A percentile compares a stretch with the other conserved stretches of the same genome.
Evolutionary conservation across 2,797 vertebrate genomes (phyloP).

Genomic region (Thaleichthys pacificus): DNA sequence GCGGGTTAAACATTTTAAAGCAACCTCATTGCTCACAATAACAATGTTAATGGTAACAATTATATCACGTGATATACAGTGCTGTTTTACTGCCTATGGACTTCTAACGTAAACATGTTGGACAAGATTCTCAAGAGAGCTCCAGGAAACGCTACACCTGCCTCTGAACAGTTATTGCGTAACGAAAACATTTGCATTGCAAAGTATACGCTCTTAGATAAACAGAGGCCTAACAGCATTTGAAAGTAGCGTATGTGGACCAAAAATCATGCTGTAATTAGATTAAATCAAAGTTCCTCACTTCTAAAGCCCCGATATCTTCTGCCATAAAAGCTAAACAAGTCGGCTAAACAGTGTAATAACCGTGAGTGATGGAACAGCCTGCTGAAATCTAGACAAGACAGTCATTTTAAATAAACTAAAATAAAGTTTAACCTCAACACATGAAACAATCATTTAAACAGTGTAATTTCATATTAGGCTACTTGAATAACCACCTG

Average conservation of each 20-base stretch:
- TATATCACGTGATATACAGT: background rate
- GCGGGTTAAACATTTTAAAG: background rate
- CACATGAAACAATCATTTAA: background rate
- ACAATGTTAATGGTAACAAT: background rate
- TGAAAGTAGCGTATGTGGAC: background rate
- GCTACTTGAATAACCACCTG: background rate
- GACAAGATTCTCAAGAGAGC: slow-evolving; percentile 25
- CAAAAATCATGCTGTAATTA: slow-evolving; percentile 2
- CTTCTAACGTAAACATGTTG: slow-evolving; percentile 3
- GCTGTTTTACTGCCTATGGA: too few species aligned
- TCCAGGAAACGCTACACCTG: slow-evolving; percentile 48
- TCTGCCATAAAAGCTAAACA: too few species aligned
- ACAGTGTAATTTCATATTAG: too few species aligned
- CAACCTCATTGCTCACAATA: background rate
- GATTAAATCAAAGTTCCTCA: slow-evolving; percentile 40
- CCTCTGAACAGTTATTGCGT: slow-evolving; percentile 25
- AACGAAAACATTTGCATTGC: slow-evolving; percentile 64
- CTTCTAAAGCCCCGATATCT: background rate
- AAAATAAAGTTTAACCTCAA: background rate
- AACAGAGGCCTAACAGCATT: background rate
- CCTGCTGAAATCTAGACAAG: background rate
- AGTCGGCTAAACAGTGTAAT: background rate
- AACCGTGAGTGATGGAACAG: background rate
- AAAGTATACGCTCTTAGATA: slow-evolving; percentile 32
- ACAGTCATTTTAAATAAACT: background rate